Conservation (phyloP, 2,888 invertebrate species). For the Xanthia togata region DNA sequence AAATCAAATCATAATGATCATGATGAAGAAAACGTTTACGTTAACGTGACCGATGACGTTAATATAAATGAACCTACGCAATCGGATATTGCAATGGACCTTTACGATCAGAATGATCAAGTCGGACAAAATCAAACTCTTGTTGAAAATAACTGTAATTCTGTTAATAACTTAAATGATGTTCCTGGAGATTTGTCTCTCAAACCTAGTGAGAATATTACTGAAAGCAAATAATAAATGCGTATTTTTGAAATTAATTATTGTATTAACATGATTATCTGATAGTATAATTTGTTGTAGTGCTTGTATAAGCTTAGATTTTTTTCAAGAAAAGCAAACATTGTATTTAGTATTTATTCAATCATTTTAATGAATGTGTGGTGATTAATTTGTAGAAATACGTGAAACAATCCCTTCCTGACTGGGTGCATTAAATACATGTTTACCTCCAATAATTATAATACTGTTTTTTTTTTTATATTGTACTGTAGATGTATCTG, state of each 20-base stretch:
- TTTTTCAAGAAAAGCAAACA: slow-evolving; percentile 18
- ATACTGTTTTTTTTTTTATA: neutral
- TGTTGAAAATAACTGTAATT: slow-evolving; percentile 28
- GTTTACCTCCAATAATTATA: slow-evolving; percentile 12
- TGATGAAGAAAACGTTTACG: slow-evolving; percentile 69
- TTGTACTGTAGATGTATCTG: neutral
- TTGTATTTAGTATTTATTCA: slow-evolving; percentile 48
- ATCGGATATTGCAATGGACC: slow-evolving; percentile 39
- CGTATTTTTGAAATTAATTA: slow-evolving; percentile 32
- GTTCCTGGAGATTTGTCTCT: slow-evolving; percentile 39
- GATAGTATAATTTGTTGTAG: slow-evolving; percentile 37
- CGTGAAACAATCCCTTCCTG: slow-evolving; percentile 10
- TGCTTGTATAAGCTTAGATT: slow-evolving; percentile 33
- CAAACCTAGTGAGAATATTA: slow-evolving; percentile 32
- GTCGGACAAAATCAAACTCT: slow-evolving; percentile 21
- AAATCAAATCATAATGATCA: slow-evolving; percentile 58
- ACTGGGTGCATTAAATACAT: slow-evolving; percentile 25
- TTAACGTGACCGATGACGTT: slow-evolving; percentile 71
- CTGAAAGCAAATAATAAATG: slow-evolving; percentile 37
- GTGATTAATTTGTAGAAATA: slow-evolving; percentile 39
- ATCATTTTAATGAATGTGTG: slow-evolving; percentile 32
- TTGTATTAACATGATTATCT: slow-evolving; percentile 24
- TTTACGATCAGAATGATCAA: slow-evolving; percentile 29
- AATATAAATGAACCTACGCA: slow-evolving; percentile 44
- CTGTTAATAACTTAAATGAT: slow-evolving; percentile 36